Evolutionary conservation across 2,113 vertebrate genomes (phyloP), one percentile per base, ranked within the genome.

Genomic region (Oxygymnocypris stewartii): DNA sequence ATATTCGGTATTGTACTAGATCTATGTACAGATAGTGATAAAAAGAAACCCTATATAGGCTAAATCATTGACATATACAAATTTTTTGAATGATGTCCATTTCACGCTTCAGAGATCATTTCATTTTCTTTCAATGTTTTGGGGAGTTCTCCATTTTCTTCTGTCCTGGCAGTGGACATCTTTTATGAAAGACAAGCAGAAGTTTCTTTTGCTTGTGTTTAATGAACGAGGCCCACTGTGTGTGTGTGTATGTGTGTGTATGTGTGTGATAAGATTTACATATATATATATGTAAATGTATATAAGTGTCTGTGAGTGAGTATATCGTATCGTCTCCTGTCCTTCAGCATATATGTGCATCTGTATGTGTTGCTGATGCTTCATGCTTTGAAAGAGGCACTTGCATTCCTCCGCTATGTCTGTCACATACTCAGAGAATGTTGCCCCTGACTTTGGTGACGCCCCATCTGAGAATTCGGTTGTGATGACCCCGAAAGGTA

Each of bases 351-450:
- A 83, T 84, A 77, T 85, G 61, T 86, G 84, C 79, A 77, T 79
- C 76, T 77, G 42, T 82, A 51, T 67, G 54, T 35, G 79, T 59
- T 92, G 90, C 89, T 90, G 88, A 91, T 85, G 92, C 90, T 94
- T 92, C 90, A 87, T 90, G 91, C 91, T 90, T 81, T 91, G 37
- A 92, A 93, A 91, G 90, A 89, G 89, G 88, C 88, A 91, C 88
- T 92, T 94, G 91, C 93, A 93, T 94, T 91, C 85, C 42, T 51
- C 81, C 85, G 88, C 89, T 94, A 91, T 95, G 93, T 95, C 89
- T 95, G 93, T 94, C 92, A 94, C 91, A 94, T 89, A 92, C 91
- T 94, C 92, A 96, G 94, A 95, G 91, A 93, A 90, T 92, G 92
- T 94, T 93, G 91, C 92, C 84, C 90, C 93, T 89, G 94, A 93